Conservation (phyloP, 2,888 invertebrate genomes). For the Cephus nigrinus region DNA sequence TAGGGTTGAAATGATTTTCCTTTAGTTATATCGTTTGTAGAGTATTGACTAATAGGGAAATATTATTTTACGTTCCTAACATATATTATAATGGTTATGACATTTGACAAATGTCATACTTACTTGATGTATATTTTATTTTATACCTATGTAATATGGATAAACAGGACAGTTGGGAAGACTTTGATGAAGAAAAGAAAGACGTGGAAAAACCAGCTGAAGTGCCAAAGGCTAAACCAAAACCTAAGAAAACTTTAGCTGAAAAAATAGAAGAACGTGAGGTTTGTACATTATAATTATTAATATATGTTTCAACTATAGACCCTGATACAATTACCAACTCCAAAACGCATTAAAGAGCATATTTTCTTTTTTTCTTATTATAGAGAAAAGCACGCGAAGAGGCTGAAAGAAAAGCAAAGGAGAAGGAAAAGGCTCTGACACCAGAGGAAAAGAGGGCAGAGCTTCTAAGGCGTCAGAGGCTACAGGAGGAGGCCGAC, state of each 20-base stretch:
- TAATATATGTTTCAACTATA: not conserved
- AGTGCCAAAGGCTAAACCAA: constrained; percentile 72
- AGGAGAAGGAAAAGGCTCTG: constrained; percentile 74
- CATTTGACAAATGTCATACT: not conserved
- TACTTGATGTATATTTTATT: not conserved
- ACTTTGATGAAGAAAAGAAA: constrained; percentile 86
- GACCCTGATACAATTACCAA: not conserved
- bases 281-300: constrained; percentile 66
- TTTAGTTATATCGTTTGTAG: not conserved
- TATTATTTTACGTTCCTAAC: not conserved
- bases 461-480: constrained; percentile 82
- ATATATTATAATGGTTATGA: not conserved
- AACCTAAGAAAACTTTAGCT: constrained; percentile 79
- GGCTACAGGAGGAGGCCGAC: constrained; percentile 89
- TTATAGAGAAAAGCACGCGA: constrained; percentile 72
- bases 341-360: not conserved
- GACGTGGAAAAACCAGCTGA: constrained; percentile 79
- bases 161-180: constrained; percentile 92
- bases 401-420: constrained; percentile 73
- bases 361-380: constrained; percentile 10
- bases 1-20: not conserved
- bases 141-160: not conserved
- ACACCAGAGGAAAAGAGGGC: constrained; percentile 82
- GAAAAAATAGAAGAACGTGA: constrained; percentile 92
- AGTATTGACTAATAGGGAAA: too few relatives aligned